Base-by-base conservation (phyloP, 2,797 vertebrate genomes). In the Anisognathus igniventris region DNA sequence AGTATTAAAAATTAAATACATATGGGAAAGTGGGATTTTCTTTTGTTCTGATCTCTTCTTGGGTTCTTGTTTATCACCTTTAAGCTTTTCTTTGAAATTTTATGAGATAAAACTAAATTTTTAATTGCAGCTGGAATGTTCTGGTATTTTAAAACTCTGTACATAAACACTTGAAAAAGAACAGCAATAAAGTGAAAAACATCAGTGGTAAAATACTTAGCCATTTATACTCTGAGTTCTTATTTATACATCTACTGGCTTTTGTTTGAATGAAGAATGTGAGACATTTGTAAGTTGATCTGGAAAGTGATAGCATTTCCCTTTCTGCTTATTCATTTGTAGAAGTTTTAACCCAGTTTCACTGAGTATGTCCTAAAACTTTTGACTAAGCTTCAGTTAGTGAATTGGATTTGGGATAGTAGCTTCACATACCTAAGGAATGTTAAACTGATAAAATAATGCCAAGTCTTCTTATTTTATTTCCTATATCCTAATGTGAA, bases 401-500 rank as follows among this genome's bases (percentile, higher is more conserved):
- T 62, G 64, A 24, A 35, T 33, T 82, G 28, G n/a, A 53, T 82
- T 66, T 87, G 28, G 42, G 22, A 54, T n/a, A 67, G 21, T 42
- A 42, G 16, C 42, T 7, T 85, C 67, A 21, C 8, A 51, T 31
- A 89, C 25, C 10, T 78, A 75, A 86, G 75, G 33, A 91, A 91
- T 23, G 6, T 81, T 77, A 70, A 23, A 75, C 25, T 70, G 75
- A 91, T 64, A 90, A 94, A 91, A 83, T 67, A 75, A 80, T 68
- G 56, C 9, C 58, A 90, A 88, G 10, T 75, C 51, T 25, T 82
- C 60, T 61, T 72, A 66, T 83, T 95, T 94, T 89, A 77, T 97
- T 95, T 96, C 87, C 61, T 91, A 54, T 95, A 88, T 88, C 87
- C 95, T 94, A 90, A 78, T 87, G 48, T 91, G 91, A 95, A 93